These are phyloP conservation scores for Temnothorax ravouxi DNA, from an alignment of 2,888 invertebrate species.

Conservation along the genomic window DNA sequence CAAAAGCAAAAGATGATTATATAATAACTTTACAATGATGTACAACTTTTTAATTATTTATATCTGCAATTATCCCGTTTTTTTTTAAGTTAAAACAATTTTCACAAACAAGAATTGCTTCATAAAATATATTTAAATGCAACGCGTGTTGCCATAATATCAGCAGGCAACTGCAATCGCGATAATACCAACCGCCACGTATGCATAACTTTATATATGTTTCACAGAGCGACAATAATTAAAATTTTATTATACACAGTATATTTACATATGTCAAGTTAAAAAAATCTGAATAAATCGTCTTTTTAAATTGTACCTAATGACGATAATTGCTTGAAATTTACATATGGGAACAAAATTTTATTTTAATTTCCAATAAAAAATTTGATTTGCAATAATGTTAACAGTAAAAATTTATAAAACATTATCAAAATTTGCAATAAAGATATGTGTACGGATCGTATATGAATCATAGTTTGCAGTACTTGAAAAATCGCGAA, in stretches of 20 bases:
- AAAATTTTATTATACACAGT: background rate
- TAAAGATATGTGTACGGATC: background rate
- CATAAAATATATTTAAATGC: background rate
- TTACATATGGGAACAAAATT: background rate
- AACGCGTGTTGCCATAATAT: conserved; percentile 24
- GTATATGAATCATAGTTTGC: background rate
- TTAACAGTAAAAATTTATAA: background rate
- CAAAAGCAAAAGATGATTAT: background rate
- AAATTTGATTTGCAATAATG: background rate
- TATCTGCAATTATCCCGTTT: background rate
- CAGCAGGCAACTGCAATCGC: conserved; percentile 46
- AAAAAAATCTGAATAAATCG: background rate
- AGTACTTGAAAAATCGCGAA: background rate
- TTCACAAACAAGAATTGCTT: background rate
- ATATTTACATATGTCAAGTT: background rate
- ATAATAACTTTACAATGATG: background rate
- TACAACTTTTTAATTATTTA: background rate
- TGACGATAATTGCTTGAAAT: background rate
- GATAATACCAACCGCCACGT: conserved; percentile 44
- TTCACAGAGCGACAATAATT: background rate
- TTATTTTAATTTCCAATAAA: background rate
- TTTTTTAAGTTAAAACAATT: background rate
- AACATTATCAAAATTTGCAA: background rate
- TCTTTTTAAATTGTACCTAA: background rate
- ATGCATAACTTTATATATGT: background rate